Evolutionary conservation across 2,888 invertebrate species (phyloP).

Genomic region (Sisyra nigra): DNA sequence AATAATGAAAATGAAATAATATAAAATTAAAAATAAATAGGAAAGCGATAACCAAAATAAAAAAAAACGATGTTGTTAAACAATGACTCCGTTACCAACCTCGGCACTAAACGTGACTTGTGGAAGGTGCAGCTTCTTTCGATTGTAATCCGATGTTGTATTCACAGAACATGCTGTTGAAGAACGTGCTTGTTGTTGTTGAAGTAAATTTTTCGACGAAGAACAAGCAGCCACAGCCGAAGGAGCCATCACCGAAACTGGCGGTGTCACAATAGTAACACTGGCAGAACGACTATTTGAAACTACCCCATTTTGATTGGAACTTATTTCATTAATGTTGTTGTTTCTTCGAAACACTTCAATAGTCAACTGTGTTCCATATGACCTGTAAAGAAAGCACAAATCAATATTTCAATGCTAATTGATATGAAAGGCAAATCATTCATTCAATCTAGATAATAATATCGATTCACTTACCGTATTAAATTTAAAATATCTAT

Average conservation of each 20-base stretch:
- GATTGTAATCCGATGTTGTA: conserved; percentile 35
- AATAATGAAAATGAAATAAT: conserved; percentile 13
- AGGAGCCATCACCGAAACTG: conserved; percentile 10
- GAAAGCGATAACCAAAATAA: conserved; percentile 8
- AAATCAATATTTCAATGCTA: conserved; percentile 5
- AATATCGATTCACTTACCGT: conserved; percentile 22
- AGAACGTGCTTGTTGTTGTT: conserved; percentile 30
- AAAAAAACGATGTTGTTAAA: conserved; percentile 31
- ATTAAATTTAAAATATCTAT: conserved; percentile 45
- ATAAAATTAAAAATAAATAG: neutral
- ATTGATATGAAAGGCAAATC: conserved; percentile 1
- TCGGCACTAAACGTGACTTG: conserved; percentile 79
- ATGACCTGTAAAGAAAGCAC: conserved; percentile 36
- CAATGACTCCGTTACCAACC: conserved; percentile 81
- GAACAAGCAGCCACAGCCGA: conserved; percentile 8
- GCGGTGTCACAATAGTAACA: conserved; percentile 14
- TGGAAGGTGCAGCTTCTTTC: conserved; percentile 53
- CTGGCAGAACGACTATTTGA: conserved; percentile 15
- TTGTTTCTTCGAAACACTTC: conserved; percentile 53
- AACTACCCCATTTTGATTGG: conserved; percentile 30
- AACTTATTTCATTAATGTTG: conserved; percentile 18
- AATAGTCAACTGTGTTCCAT: conserved; percentile 49
- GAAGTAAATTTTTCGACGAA: conserved; percentile 18
- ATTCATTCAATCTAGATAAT: neutral
- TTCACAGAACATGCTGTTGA: conserved; percentile 54